Base-by-base conservation (phyloP, 2,888 invertebrate species). In the Anoplius nigerrimus region DNA sequence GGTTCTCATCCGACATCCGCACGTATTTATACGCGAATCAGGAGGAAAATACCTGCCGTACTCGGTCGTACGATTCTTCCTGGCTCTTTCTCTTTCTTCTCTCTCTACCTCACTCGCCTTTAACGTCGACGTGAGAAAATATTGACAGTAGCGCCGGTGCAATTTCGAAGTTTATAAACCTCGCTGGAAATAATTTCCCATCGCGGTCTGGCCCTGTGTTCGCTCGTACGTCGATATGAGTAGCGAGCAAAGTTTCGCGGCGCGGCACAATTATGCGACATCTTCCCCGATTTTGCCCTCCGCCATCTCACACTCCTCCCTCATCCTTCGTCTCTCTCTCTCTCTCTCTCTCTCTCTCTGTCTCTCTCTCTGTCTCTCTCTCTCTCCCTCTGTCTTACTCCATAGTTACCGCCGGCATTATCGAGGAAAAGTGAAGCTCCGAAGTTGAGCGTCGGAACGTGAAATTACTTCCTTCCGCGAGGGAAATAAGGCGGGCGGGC, bases 291-390 rank as follows among this genome's bases (percentile, higher is more conserved):
- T 34, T 34, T 34, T 34, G 11, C 34, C 34, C 34, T 34, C 34
- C 11, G 58, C 54, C 51, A 16, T 51, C 55, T n/a, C 59, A 46
- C 45, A n/a, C n/a, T n/a, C n/a, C n/a, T n/a, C n/a, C n/a, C n/a
- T n/a, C n/a, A n/a, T n/a, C n/a, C n/a, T n/a, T n/a, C n/a, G n/a
- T n/a, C 52, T 63, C 55, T 62, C 52, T 22, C 51, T 46, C 66
- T 59, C 62, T 42, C 45, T 52, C 59, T 60, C 34, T 45, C 43
- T 69, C 45, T 48, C 8, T 15, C 48, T 8, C n/a, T 15, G 18
- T 13, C 11, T 6, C 48, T 53, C 15, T 18, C 42, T 27, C 24
- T 6, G 18, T 21, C 21, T 8, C 42, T 6, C 13, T 42, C 42
- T 42, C 6, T 42, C 42, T 13, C 8, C 42, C 8, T 8, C 13